phyloP scores from a whole-genome alignment of 2,797 vertebrate genomes.

The Sphenodon punctatus region DNA sequence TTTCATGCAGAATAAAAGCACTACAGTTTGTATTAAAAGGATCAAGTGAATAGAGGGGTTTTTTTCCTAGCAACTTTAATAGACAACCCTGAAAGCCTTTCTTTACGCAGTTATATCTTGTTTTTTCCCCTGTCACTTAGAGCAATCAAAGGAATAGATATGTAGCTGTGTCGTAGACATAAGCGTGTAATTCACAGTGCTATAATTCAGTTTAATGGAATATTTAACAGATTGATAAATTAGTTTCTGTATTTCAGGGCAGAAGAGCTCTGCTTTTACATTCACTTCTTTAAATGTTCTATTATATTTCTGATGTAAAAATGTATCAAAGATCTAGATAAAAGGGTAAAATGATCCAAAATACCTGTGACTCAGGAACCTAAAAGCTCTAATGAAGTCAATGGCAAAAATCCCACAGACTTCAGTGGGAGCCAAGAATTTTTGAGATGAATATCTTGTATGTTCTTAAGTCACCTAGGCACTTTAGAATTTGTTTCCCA shows the following conservation, averaged over 20 bases:
- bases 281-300: not conserved
- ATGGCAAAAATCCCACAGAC: no score
- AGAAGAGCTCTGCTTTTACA: not conserved
- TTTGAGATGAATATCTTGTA: no score
- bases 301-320: no score
- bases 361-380: no score
- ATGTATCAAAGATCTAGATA: no score
- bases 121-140: constrained; percentile 1
- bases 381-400: no score
- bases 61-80: not conserved
- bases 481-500: no score
- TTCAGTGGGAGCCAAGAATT: no score
- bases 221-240: constrained; percentile 3
- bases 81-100: not conserved
- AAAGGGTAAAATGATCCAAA: no score
- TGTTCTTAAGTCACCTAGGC: no score
- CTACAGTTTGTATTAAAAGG: not conserved
- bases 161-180: not conserved
- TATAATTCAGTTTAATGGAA: not conserved
- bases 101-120: not conserved
- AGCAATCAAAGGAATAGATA: not conserved
- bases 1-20: not conserved
- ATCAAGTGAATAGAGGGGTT: not conserved
- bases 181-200: not conserved
- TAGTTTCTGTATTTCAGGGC: not conserved